Evolutionary conservation across 2,888 invertebrate genomes (phyloP).

Genomic region (Pachycephus smyrnensis): DNA sequence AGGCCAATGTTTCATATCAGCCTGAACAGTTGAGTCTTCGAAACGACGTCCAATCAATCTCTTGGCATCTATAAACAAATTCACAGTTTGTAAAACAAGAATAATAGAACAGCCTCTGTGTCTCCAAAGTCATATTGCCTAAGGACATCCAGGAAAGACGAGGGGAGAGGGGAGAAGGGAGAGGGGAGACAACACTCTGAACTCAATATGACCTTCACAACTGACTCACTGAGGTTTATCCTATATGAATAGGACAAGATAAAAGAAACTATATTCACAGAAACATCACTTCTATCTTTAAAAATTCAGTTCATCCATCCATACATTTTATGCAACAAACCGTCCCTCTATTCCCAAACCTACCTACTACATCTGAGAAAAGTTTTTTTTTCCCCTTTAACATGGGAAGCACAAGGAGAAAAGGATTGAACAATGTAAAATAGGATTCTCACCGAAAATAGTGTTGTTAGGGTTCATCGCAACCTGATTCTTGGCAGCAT

Average conservation of each 20-base stretch:
- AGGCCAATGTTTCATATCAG: constrained; percentile 76
- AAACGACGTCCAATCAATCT: constrained; percentile 78
- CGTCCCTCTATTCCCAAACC: neutral
- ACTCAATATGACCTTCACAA: neutral
- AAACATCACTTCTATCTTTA: too few species aligned
- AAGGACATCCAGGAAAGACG: neutral
- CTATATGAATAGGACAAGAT: neutral
- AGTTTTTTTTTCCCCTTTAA: neutral
- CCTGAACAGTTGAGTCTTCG: constrained; percentile 84
- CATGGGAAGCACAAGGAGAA: neutral
- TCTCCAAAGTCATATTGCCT: neutral
- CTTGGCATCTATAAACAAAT: constrained; percentile 78
- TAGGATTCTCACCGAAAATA: constrained; percentile 76
- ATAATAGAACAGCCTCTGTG: neutral
- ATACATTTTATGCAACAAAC: neutral
- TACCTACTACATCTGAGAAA: neutral
- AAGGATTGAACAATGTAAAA: neutral
- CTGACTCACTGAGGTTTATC: neutral
- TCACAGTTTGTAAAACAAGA: constrained; percentile 4
- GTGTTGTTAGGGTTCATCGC: constrained; percentile 91
- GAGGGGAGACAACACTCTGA: neutral
- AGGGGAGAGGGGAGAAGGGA: neutral
- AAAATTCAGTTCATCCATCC: too few species aligned
- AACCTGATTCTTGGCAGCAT: constrained; percentile 73
- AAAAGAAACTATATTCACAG: neutral